Base-by-base conservation (phyloP, 2,113 vertebrate species). In the Anthoscopus minutus region DNA sequence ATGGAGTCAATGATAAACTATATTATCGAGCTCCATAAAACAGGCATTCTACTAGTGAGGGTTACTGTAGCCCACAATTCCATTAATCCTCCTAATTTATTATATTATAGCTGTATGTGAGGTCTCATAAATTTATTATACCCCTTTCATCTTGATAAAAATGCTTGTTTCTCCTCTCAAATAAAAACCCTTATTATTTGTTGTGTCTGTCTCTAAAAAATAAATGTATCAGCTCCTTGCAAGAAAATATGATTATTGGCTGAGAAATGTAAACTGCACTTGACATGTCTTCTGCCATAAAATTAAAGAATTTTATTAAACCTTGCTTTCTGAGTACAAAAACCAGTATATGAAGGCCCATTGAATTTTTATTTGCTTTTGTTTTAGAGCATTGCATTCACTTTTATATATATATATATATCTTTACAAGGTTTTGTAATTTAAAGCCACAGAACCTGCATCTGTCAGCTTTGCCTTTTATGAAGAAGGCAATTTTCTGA, bases 21-120 rank as follows among this genome's bases (percentile, higher is more conserved):
- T 98, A 98, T 98, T 98, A 98, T 97, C 94, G 97, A 98, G 97
- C 97, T 96, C 98, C 97, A 98, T 98, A 98, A 98, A 98, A 97
- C 96, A 98, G 98, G 96, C 98, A 97, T 97, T 98, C 98, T 98
- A 97, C 97, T 96, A 97, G 97, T 92, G 96, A 97, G 96, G 97
- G 98, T 98, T 98, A 98, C 98, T 98, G 98, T 98, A 98, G 98
- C 97, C 96, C 81, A 76, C 97, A 98, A 98, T 98, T 98, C 97
- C 97, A 98, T 98, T 98, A 98, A 98, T 98, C 97, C 97, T 98
- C 96, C 98, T 98, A 98, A 98, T 98, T 98, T 98, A 98, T 98
- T 98, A 94, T 98, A 98, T 98, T 98, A 98, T 87, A 96, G 97
- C 98, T 98, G 97, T 98, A 98, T 98, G 98, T 98, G 98, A 98